Base-by-base conservation (phyloP, 2,797 vertebrate species). In the Pogoniulus pusillus region DNA sequence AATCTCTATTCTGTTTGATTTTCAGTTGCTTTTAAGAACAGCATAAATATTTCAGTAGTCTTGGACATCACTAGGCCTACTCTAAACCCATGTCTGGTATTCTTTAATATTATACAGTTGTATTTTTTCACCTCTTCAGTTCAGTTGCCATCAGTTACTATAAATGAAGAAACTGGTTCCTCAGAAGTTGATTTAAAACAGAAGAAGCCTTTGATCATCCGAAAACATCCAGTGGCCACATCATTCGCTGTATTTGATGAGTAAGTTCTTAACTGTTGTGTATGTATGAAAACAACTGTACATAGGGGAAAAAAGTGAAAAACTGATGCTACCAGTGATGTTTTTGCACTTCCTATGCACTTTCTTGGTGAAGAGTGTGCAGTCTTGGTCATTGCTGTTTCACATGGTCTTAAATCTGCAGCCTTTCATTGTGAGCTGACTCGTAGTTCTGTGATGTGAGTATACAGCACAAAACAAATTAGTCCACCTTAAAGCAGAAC, bases 201-300 rank as follows among this genome's bases (percentile, higher is more conserved):
- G 96, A 98, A 97, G 95, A 96, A 34, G 11, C 96, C 95, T 47
- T 96, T 99, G 92, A 96, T 95, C 34, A 96, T 99, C 87, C 97
- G 96, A 96, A 98, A 97, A 84, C 98, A 99, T 92, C 99, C 99
- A 0, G 96, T 99, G 34, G 97, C 98, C n/a, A 98, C 98, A 8
- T 98, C 99, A 2, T 99, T 99, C 96, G 98, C 98, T 32, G 47
- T 99, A 84, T 99, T 99, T 65, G 99, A 99, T 87, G 97, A 99
- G 99, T 99, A 98, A 98, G 98, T 98, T 85, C 13, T 1, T 68
- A 83, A 87, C 20, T 17, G 7, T 65, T 87, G 57, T 57, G 27
- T 72, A 39, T 32, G 53, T 81, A 23, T 0, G 4, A n/a, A 68
- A 71, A 60, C 34, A 76, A 66, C 8, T 17, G 29, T 66, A 3